phyloP scores from a whole-genome alignment of 2,113 vertebrate genomes.

The Ptilonorhynchus violaceus region DNA sequence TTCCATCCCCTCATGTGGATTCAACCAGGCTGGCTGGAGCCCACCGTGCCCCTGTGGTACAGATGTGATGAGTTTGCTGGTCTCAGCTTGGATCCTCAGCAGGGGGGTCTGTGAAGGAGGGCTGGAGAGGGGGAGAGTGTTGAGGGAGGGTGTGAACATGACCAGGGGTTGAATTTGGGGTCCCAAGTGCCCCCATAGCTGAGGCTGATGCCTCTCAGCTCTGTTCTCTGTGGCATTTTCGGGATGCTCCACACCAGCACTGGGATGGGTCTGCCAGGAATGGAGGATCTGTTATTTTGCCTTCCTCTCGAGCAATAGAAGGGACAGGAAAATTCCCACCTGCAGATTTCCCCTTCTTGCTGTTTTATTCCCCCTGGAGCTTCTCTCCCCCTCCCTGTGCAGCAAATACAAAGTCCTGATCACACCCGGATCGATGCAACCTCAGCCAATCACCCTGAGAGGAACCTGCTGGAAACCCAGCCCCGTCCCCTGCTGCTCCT shows the following conservation, averaged over 20 bases:
- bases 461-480: not conserved
- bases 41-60: not conserved
- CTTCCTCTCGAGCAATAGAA: not conserved
- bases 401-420: not conserved
- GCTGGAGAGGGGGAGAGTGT: not conserved
- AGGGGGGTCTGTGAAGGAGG: not conserved
- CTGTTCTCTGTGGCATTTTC: not conserved
- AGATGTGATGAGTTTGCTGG: not conserved
- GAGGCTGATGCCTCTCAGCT: not conserved
- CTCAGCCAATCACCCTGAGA: not conserved
- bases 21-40: not conserved
- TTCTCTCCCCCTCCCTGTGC: not conserved
- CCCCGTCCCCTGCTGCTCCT: not conserved
- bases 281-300: not conserved
- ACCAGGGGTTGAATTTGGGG: not conserved
- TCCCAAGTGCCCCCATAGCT: rapidly evolving
- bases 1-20: rapidly evolving
- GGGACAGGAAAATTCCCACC: not conserved
- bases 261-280: not conserved
- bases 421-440: not conserved
- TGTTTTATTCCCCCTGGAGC: not conserved
- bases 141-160: not conserved
- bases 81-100: not conserved
- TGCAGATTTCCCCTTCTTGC: not conserved
- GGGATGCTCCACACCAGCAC: not conserved